A percentile compares a stretch with the other conserved stretches of the same genome.
phyloP scores from a whole-genome alignment of 2,888 invertebrate species.

The Argyresthia albistria region DNA sequence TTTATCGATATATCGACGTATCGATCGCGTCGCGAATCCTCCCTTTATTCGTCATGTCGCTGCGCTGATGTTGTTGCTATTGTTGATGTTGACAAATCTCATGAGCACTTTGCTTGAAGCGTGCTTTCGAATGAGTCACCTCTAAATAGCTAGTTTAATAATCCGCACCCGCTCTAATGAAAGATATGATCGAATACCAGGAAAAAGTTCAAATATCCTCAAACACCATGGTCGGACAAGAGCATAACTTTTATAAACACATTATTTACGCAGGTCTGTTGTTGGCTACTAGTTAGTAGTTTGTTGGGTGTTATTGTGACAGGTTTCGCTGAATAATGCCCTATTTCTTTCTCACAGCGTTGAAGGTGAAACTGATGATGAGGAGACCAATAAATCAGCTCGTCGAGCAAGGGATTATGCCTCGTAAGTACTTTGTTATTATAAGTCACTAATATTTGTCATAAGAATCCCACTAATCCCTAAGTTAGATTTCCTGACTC shows the following conservation, averaged over 20 bases:
- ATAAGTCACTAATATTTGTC: too few species aligned
- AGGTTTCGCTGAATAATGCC: neutral
- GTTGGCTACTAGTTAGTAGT: neutral
- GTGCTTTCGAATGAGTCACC: neutral
- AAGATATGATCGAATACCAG: neutral
- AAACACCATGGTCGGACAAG: neutral
- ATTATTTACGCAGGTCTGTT: constrained; percentile 1
- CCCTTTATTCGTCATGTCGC: constrained; percentile 45
- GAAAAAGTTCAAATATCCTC: neutral
- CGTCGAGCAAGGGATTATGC: constrained; percentile 98
- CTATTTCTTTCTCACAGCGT: constrained; percentile 77
- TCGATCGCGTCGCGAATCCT: constrained; percentile 51
- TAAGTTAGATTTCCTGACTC: too few species aligned
- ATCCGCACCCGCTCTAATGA: neutral
- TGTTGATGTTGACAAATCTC: constrained; percentile 20
- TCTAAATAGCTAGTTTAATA: neutral
- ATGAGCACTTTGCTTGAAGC: neutral
- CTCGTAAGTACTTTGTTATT: constrained; percentile 83
- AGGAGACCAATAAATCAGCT: constrained; percentile 95
- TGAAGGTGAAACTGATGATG: constrained; percentile 97
- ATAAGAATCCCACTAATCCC: too few species aligned
- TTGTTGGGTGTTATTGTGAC: neutral
- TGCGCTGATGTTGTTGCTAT: constrained; percentile 24
- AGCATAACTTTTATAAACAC: neutral
- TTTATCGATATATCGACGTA: constrained; percentile 42